Base-by-base conservation (phyloP, 2,888 invertebrate species). In the Ophonus ardosiacus region DNA sequence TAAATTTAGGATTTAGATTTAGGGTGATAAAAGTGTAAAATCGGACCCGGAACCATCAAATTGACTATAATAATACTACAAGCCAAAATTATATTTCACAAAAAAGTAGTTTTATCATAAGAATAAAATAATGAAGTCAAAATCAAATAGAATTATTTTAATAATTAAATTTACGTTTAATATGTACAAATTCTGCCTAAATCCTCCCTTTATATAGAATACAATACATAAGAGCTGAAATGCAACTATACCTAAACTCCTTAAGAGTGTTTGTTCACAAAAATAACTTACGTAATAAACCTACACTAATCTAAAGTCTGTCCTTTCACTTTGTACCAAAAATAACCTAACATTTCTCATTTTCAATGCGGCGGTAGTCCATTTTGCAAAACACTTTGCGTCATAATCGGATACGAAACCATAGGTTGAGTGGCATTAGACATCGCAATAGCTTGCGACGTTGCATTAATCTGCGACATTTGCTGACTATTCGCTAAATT, bases 361-460 rank as follows among this genome's bases (percentile, higher is more conserved):
- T 10, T 51, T 18, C 57, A 86, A 82, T 87, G 80, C 61, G 61
- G 76, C 80, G 79, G 85, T 7, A 86, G 63, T 13, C 84, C 86
- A 65, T 86, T 88, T 86, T 88, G 90, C 17, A 91, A 86, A 85
- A 93, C 91, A 86, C 92, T 92, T 87, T 94, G 94, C 15, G 94
- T 94, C 93, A 94, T 94, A 71, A 95, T 94, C 0, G 95, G 94
- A 88, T 94, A 94, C 0, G 94, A 94, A 74, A 94, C 94, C 88
- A 94, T 92, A 1, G 94, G 93, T 83, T 93, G 93, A 0, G 93
- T 92, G 5, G 93, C 92, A 87, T 93, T 93, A 2, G 94, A 93
- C 92, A 94, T 93, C 3, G 93, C 93, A 15, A 93, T 90, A 31
- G 93, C 92, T 87, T 92, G 92, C 0, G 92, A 92, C 1, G 92